A percentile compares a stretch with the other conserved stretches of the same genome.
These are phyloP conservation scores for Odiellus spinosus DNA, from an alignment of 2,888 invertebrate genomes.

Conservation along the genomic window DNA sequence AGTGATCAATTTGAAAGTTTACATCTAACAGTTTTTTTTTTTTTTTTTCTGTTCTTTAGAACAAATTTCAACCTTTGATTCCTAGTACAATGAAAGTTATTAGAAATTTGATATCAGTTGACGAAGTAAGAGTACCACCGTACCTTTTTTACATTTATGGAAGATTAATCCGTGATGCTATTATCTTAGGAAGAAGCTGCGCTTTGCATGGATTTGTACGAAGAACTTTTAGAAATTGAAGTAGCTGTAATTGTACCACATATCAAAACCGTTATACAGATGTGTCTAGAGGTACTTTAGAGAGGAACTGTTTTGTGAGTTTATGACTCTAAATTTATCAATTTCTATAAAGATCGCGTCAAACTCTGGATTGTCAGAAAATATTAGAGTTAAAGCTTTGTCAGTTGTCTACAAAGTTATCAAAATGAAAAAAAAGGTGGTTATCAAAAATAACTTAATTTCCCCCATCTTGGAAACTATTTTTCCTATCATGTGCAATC, in stretches of 20 bases:
- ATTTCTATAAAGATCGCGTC: conserved; percentile 33
- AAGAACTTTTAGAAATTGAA: conserved; percentile 44
- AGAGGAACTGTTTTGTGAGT: neutral
- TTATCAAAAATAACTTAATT: conserved; percentile 52
- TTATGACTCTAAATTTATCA: too few relatives aligned
- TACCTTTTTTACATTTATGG: too few relatives aligned
- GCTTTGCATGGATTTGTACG: conserved; percentile 40
- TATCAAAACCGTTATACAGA: conserved; percentile 44
- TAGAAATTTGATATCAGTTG: conserved; percentile 36
- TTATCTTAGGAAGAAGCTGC: conserved; percentile 39
- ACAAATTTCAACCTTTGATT: conserved; percentile 35
- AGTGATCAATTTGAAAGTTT: too few relatives aligned
- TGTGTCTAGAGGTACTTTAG: conserved; percentile 40
- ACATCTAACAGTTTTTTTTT: too few relatives aligned
- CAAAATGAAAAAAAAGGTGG: conserved; percentile 49
- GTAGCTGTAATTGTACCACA: conserved; percentile 45
- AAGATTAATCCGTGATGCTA: conserved; percentile 26
- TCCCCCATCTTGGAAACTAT: conserved; percentile 49
- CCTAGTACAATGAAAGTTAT: conserved; percentile 47
- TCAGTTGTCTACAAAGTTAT: conserved; percentile 48
- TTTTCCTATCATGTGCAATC: conserved; percentile 49
- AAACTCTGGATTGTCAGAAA: conserved; percentile 40
- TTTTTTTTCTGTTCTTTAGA: too few relatives aligned
- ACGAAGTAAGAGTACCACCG: conserved; percentile 24
- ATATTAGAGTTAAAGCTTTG: conserved; percentile 49